Evolutionary conservation across 2,888 invertebrate species (phyloP).

Genomic region (Megalurothrips usitatus): DNA sequence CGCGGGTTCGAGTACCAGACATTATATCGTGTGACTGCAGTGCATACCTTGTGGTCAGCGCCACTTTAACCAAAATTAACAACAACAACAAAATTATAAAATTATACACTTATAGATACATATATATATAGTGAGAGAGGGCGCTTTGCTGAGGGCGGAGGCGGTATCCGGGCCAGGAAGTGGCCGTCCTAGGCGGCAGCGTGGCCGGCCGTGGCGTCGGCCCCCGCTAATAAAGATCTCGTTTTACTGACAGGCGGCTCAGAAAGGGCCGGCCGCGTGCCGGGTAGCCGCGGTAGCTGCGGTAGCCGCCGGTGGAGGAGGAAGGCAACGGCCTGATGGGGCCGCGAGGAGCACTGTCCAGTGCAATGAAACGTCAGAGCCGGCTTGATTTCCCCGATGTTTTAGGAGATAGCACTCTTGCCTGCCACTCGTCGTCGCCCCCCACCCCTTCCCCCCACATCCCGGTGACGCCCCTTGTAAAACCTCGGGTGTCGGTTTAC

Average conservation of each 20-base stretch:
- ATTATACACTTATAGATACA: too few relatives aligned
- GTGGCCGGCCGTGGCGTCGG: not conserved
- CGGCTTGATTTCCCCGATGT: not conserved
- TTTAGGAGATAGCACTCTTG: not conserved
- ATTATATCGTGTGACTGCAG: too few relatives aligned
- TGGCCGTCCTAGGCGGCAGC: not conserved
- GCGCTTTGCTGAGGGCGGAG: not conserved
- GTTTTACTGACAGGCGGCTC: slow-evolving; percentile 19
- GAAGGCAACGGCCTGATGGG: slow-evolving; percentile 5
- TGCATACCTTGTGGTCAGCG: too few relatives aligned
- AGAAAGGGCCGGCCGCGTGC: not conserved
- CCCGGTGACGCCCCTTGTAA: not conserved
- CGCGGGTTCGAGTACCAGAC: too few relatives aligned
- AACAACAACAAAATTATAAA: too few relatives aligned
- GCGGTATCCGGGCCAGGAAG: not conserved
- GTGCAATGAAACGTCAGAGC: slow-evolving; percentile 3
- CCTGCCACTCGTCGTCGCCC: too few relatives aligned
- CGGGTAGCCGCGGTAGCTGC: not conserved
- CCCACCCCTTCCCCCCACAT: not conserved
- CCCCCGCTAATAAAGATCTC: slow-evolving; percentile 15
- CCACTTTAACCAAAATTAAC: too few relatives aligned
- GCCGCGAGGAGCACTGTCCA: not conserved
- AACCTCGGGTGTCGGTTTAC: not conserved
- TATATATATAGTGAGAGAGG: too few relatives aligned
- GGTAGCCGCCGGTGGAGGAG: slow-evolving; percentile 12